phyloP scores from a whole-genome alignment of 1,140 invertebrate genomes.

The Aphelenchoides besseyi region DNA sequence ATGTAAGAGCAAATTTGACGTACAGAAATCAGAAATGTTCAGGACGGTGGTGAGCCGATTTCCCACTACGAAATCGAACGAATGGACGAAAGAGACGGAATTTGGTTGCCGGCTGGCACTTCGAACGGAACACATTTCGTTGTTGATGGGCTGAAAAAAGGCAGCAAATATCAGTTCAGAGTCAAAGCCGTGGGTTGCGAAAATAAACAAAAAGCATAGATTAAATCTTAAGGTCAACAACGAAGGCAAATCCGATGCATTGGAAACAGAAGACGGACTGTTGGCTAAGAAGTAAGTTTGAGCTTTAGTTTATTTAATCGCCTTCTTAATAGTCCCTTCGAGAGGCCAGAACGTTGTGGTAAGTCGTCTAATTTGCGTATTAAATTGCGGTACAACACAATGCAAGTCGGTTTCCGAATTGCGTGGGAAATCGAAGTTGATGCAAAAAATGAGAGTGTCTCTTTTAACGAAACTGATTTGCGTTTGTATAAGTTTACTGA shows the following conservation, averaged over 20 bases:
- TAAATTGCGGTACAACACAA: too few species aligned
- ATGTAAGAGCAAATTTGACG: constrained; percentile 67
- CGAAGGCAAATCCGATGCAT: constrained; percentile 89
- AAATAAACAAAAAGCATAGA: constrained; percentile 72
- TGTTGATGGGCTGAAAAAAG: constrained; percentile 60
- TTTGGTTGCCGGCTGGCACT: constrained; percentile 59
- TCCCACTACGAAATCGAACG: constrained; percentile 61
- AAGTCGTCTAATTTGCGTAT: too few species aligned
- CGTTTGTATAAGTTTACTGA: too few species aligned
- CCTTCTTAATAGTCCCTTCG: too few species aligned
- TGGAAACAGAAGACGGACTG: constrained; percentile 80
- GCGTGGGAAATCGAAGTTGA: too few species aligned
- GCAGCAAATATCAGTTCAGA: constrained; percentile 78
- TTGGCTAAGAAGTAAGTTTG: constrained; percentile 94
- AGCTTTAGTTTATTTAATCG: too few species aligned
- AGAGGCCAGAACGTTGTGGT: constrained; percentile 72
- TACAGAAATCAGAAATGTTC: background rate
- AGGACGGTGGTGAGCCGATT: constrained; percentile 80
- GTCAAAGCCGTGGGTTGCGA: too few species aligned
- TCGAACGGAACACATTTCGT: constrained; percentile 55
- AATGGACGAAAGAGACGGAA: constrained; percentile 57
- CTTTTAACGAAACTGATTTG: too few species aligned
- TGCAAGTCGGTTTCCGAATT: too few species aligned
- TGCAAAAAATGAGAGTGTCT: too few species aligned
- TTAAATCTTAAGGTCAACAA: constrained; percentile 76